Conservation (phyloP, 1,140 invertebrate genomes). For the Leptinotarsa texana region DNA sequence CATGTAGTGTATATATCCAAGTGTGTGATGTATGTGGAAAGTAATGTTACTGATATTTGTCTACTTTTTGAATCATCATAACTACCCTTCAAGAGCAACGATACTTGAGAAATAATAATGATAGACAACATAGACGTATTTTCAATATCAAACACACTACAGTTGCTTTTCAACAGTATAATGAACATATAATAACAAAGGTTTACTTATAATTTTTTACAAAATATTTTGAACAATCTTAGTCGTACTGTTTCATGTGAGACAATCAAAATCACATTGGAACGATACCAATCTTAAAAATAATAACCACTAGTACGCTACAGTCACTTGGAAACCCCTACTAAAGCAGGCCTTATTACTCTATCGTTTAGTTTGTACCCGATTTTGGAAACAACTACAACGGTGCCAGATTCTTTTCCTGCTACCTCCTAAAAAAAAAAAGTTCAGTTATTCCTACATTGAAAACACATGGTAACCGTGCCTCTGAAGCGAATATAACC, state of each 20-base stretch:
- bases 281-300: slow-evolving; percentile 22
- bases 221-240: slow-evolving; percentile 1
- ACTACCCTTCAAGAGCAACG: no score
- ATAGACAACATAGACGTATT: no score
- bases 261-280: slow-evolving; percentile 27
- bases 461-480: no score
- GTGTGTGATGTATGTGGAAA: no score
- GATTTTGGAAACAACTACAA: slow-evolving; percentile 91
- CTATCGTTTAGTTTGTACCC: slow-evolving; percentile 94
- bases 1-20: no score
- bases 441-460: not conserved
- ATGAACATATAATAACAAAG: slow-evolving; percentile 21
- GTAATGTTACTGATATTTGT: no score
- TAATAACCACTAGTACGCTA: not conserved
- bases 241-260: slow-evolving; percentile 11
- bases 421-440: slow-evolving; percentile 70
- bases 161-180: not conserved
- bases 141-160: no score
- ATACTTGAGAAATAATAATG: no score
- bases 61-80: no score
- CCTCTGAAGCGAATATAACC: no score
- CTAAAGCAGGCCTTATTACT: slow-evolving; percentile 92
- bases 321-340: slow-evolving; percentile 83
- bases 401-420: slow-evolving; percentile 80
- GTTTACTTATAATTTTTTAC: slow-evolving; percentile 17